These are phyloP conservation scores for Rhinoraja longicauda DNA, from an alignment of 2,797 vertebrate genomes.

Conservation along the genomic window DNA sequence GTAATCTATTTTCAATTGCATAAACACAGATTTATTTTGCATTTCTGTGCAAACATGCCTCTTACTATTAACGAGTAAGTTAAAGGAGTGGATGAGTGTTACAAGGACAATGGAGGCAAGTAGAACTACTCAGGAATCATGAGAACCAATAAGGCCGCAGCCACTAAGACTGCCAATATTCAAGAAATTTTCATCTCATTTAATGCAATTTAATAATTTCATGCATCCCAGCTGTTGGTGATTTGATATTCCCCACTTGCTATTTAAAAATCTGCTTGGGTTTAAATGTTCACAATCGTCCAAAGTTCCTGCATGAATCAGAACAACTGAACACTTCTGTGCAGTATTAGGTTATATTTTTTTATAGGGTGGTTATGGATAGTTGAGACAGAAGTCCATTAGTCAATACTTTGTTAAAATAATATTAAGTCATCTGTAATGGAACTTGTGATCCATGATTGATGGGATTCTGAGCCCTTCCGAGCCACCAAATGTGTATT, in stretches of 20 bases:
- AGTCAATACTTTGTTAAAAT: not conserved
- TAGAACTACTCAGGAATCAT: too few relatives aligned
- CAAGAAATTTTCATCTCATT: not conserved
- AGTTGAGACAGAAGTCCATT: not conserved
- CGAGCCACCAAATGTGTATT: not conserved
- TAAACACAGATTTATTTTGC: too few relatives aligned
- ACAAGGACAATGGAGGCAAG: too few relatives aligned
- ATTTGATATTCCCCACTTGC: not conserved
- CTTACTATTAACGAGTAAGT: too few relatives aligned
- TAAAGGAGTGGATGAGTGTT: too few relatives aligned
- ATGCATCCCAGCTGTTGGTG: not conserved
- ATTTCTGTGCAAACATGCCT: too few relatives aligned
- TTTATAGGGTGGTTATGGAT: not conserved
- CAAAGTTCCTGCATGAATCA: not conserved
- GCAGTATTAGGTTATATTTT: not conserved
- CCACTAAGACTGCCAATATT: not conserved
- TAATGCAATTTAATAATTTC: not conserved
- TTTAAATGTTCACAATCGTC: not conserved
- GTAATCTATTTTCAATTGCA: too few relatives aligned
- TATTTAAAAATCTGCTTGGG: conserved; percentile 6
- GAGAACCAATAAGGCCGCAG: not conserved
- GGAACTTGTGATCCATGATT: not conserved
- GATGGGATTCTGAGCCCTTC: not conserved
- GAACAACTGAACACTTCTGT: not conserved
- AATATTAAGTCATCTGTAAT: not conserved